Percentiles rank a stretch among this genome's conserved stretches.
Conservation (phyloP, 2,888 invertebrate genomes). For the Drosophila aldrichi region DNA sequence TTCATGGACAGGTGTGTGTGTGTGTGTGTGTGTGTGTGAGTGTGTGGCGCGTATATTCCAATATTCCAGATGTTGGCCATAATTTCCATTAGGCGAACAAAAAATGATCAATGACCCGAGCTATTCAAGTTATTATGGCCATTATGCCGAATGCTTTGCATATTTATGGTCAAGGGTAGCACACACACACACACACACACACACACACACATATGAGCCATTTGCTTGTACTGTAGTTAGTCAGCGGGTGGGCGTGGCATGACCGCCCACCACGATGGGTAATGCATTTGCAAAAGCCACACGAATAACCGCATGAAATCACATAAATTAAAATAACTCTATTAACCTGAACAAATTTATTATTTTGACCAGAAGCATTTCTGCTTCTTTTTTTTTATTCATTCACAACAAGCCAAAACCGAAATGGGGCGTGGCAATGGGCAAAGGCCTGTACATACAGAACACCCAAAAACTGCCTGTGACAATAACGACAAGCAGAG, state of each 20-base stretch:
- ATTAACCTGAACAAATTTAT: constrained; percentile 84
- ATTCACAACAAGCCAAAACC: constrained; percentile 10
- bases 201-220: background rate
- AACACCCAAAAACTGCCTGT: constrained; percentile 37
- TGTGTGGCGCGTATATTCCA: constrained; percentile 1
- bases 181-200: background rate
- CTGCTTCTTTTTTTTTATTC: background rate
- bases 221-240: constrained; percentile 16
- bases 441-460: constrained; percentile 10
- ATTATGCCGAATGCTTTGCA: constrained; percentile 51
- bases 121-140: constrained; percentile 57
- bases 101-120: constrained; percentile 51
- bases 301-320: constrained; percentile 78
- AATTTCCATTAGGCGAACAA: constrained; percentile 28
- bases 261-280: constrained; percentile 45
- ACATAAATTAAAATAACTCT: constrained; percentile 83
- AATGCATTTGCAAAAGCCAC: constrained; percentile 77
- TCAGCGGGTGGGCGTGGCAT: constrained; percentile 46
- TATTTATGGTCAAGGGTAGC: constrained; percentile 45
- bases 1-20: background rate
- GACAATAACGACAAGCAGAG: constrained; percentile 43
- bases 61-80: constrained; percentile 33
- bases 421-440: constrained; percentile 6
- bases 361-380: constrained; percentile 74
- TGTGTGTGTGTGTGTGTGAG: background rate